Conservation (phyloP, 2,797 vertebrate genomes). For the Jordanella pulchra region DNA sequence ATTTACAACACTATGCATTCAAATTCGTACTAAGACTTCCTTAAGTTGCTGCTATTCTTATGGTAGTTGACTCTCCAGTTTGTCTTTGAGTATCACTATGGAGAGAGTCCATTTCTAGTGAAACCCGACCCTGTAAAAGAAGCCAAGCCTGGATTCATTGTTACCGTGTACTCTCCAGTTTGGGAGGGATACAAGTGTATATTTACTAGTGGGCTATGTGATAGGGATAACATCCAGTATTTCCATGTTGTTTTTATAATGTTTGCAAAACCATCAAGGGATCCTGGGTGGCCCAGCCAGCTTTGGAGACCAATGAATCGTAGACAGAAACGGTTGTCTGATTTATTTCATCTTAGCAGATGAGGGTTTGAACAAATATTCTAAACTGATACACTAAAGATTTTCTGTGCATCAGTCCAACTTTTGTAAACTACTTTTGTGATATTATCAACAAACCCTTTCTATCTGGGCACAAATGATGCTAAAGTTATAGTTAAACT, state of each 20-base stretch:
- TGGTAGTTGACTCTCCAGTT: conserved; percentile 24
- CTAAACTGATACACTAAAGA: neutral
- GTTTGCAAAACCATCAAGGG: neutral
- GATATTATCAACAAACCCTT: too few species aligned
- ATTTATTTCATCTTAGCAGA: neutral
- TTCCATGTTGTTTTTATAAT: neutral
- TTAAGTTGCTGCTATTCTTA: conserved; percentile 15
- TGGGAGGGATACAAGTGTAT: neutral
- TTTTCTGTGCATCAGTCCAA: neutral
- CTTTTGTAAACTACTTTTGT: neutral
- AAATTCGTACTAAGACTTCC: conserved; percentile 25
- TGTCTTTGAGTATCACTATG: conserved; percentile 23
- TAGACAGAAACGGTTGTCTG: neutral
- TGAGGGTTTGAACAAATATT: neutral
- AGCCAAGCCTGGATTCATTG: conserved; percentile 12
- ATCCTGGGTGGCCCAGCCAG: neutral
- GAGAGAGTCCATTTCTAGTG: conserved; percentile 28
- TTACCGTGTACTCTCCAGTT: conserved; percentile 8
- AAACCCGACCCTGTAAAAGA: conserved; percentile 28
- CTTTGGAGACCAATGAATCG: neutral
- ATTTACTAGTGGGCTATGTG: neutral
- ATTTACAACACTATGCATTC: conserved; percentile 4
- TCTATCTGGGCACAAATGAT: too few species aligned
- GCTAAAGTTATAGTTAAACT: too few species aligned
- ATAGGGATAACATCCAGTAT: neutral